A percentile compares a stretch with the other conserved stretches of the same genome.
Evolutionary conservation across 2,113 vertebrate species (phyloP).

Genomic region (Okapia johnstoni): DNA sequence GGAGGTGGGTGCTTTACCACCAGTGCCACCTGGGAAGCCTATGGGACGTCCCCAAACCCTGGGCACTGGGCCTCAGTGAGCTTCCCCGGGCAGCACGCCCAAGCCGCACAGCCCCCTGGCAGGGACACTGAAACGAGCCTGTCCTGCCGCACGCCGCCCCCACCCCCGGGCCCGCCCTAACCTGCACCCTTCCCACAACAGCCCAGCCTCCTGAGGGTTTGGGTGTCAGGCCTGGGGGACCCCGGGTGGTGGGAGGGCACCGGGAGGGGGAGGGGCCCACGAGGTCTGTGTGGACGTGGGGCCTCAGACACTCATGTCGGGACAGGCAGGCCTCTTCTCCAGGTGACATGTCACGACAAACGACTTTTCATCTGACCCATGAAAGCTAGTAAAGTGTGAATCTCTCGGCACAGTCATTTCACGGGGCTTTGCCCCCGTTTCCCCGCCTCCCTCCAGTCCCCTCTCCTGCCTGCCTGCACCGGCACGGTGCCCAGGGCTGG

Average conservation of each 20-base stretch:
- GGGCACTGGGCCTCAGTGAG: neutral
- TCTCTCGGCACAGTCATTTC: neutral
- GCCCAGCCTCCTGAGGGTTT: neutral
- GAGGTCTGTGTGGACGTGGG: accelerated
- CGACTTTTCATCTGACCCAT: neutral
- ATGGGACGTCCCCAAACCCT: accelerated
- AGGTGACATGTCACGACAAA: neutral
- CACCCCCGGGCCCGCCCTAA: accelerated
- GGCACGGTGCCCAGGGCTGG: neutral
- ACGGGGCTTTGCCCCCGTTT: accelerated
- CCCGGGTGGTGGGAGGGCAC: neutral
- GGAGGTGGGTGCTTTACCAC: neutral
- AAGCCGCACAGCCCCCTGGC: neutral
- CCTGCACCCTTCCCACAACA: neutral
- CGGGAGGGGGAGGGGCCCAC: no score
- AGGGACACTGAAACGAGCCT: neutral
- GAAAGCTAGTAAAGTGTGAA: neutral
- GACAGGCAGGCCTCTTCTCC: neutral
- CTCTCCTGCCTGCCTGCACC: neutral
- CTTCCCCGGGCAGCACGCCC: accelerated
- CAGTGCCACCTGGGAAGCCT: neutral
- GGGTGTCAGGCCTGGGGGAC: neutral
- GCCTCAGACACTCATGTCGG: neutral
- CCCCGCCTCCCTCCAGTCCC: accelerated
- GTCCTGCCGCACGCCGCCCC: accelerated